phyloP scores from a whole-genome alignment of 2,113 vertebrate genomes.

The Oreochromis aureus region DNA sequence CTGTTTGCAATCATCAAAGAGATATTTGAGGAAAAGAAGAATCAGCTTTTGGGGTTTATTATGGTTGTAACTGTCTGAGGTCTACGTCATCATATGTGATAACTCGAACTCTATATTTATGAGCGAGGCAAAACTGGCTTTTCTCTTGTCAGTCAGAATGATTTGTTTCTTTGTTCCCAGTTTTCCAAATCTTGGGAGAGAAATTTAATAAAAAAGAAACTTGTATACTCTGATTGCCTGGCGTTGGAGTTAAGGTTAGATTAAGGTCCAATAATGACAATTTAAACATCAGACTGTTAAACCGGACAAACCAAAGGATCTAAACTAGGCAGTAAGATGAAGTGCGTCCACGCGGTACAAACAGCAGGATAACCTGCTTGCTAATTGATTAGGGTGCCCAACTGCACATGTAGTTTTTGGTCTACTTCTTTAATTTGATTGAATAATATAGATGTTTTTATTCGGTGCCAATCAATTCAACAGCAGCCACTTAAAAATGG shows the following conservation, averaged over 20 bases:
- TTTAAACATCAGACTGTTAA: background rate
- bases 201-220: background rate
- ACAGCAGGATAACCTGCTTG: background rate
- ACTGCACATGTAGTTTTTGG: background rate
- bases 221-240: background rate
- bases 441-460: background rate
- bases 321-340: background rate
- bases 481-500: background rate
- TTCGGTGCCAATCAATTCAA: background rate
- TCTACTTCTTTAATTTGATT: background rate
- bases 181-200: background rate
- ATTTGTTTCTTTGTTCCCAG: accelerated
- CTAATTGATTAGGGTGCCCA: background rate
- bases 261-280: background rate
- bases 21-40: background rate
- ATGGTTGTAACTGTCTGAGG: background rate
- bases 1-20: background rate
- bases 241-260: background rate
- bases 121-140: background rate
- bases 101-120: background rate
- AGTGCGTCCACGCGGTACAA: background rate
- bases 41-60: background rate
- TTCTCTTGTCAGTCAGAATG: background rate
- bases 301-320: background rate
- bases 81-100: background rate